These are phyloP conservation scores for Sciurus carolinensis DNA, from an alignment of 2,797 vertebrate species.

Conservation along the genomic window DNA sequence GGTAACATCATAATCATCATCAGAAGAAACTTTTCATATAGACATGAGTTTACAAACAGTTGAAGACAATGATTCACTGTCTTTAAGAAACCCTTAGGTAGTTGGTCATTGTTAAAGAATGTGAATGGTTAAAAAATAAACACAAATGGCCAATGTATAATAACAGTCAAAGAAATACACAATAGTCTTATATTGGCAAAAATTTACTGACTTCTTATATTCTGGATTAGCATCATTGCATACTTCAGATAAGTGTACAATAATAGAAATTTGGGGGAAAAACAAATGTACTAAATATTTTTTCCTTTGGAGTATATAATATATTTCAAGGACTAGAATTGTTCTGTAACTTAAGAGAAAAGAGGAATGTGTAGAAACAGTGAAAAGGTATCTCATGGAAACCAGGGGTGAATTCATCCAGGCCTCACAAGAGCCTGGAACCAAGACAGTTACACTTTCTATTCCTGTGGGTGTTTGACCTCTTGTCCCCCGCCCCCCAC, in stretches of 20 bases:
- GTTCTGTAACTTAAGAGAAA: neutral
- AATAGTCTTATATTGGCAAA: neutral
- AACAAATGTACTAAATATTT: neutral
- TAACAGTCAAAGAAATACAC: constrained; percentile 23
- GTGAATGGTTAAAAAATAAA: neutral
- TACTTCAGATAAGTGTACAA: neutral
- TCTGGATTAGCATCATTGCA: neutral
- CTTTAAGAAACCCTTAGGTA: neutral
- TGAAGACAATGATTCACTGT: neutral
- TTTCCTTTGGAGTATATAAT: neutral
- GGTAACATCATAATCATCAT: neutral
- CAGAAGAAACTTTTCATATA: neutral
- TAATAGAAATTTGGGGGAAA: neutral
- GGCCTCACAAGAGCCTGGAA: neutral
- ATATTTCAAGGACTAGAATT: neutral
- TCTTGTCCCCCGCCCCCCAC: too few species aligned
- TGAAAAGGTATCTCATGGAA: neutral
- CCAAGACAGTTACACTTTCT: neutral
- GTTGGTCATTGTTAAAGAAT: neutral
- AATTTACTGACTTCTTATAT: constrained; percentile 23
- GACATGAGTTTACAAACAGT: neutral
- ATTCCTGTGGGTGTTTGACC: neutral
- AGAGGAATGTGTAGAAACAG: neutral
- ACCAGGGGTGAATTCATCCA: neutral
- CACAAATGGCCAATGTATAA: neutral